Evolutionary conservation across 2,888 invertebrate species (phyloP).

Genomic region (Eupithecia centaureata): DNA sequence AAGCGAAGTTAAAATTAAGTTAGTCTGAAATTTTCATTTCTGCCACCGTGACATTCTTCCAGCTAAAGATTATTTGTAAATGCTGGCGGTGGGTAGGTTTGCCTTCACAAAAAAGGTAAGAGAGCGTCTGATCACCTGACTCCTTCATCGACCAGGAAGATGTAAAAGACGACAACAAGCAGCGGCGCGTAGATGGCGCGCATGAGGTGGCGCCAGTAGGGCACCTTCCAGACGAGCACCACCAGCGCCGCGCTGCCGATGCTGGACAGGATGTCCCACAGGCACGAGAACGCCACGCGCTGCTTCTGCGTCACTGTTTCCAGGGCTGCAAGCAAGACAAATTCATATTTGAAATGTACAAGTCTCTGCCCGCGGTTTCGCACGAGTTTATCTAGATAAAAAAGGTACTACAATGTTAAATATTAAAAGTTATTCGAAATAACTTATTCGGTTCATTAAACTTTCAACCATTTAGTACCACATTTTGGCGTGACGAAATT

Average conservation of each 20-base stretch:
- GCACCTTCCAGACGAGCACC: slow-evolving; percentile 87
- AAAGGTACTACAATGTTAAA: no score
- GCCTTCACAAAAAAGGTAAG: neutral
- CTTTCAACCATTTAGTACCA: no score
- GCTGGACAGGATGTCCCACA: slow-evolving; percentile 68
- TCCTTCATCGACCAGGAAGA: slow-evolving; percentile 90
- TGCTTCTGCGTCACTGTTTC: slow-evolving; percentile 73
- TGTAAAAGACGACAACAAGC: slow-evolving; percentile 86
- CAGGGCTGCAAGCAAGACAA: slow-evolving; percentile 58
- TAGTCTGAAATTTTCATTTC: neutral
- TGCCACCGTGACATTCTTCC: neutral
- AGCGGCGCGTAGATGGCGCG: slow-evolving; percentile 89
- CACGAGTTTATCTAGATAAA: no score
- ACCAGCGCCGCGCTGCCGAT: slow-evolving; percentile 88
- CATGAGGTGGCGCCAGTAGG: slow-evolving; percentile 88
- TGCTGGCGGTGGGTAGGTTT: neutral
- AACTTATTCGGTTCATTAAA: no score
- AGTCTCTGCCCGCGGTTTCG: no score
- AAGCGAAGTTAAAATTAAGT: neutral
- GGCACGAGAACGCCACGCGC: slow-evolving; percentile 74
- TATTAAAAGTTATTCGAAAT: no score
- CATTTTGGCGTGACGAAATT: no score
- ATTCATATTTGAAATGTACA: no score
- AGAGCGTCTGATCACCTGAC: slow-evolving; percentile 56
- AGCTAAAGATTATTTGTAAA: neutral